Conservation (phyloP, 2,797 vertebrate genomes). For the Allobates femoralis region DNA sequence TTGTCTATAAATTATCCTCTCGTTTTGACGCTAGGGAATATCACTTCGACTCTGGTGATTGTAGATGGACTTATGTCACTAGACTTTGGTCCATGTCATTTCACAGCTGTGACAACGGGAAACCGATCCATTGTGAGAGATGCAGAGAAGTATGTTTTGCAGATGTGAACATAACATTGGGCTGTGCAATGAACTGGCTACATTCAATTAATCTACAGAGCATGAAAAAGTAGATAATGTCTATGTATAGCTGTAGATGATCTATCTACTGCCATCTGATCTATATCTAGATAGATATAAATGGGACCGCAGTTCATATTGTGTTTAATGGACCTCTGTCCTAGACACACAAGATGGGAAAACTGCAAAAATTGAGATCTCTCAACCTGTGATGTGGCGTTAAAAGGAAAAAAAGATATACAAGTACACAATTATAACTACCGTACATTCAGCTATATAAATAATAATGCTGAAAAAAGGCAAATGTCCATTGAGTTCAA, state of each 20-base stretch:
- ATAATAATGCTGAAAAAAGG: too few relatives aligned
- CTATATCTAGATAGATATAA: neutral
- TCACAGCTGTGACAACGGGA: conserved; percentile 38
- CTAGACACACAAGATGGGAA: too few relatives aligned
- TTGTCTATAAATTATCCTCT: conserved; percentile 68
- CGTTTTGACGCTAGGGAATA: conserved; percentile 65
- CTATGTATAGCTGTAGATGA: neutral
- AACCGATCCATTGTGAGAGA: neutral
- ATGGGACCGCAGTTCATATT: neutral
- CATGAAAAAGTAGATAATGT: neutral
- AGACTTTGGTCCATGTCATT: conserved; percentile 18
- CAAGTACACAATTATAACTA: too few relatives aligned
- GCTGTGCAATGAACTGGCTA: neutral
- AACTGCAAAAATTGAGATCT: too few relatives aligned
- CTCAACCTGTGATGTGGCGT: too few relatives aligned
- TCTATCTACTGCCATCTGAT: neutral
- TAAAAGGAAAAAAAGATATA: too few relatives aligned
- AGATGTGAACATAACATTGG: conserved; percentile 52
- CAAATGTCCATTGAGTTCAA: too few relatives aligned
- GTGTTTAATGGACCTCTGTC: too few relatives aligned
- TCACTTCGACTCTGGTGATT: conserved; percentile 66
- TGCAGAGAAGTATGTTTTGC: conserved; percentile 46
- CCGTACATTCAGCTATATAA: too few relatives aligned
- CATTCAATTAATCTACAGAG: neutral
- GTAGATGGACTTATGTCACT: conserved; percentile 56